phyloP scores from a whole-genome alignment of 2,888 invertebrate species.

The Pyrgus malvae region DNA sequence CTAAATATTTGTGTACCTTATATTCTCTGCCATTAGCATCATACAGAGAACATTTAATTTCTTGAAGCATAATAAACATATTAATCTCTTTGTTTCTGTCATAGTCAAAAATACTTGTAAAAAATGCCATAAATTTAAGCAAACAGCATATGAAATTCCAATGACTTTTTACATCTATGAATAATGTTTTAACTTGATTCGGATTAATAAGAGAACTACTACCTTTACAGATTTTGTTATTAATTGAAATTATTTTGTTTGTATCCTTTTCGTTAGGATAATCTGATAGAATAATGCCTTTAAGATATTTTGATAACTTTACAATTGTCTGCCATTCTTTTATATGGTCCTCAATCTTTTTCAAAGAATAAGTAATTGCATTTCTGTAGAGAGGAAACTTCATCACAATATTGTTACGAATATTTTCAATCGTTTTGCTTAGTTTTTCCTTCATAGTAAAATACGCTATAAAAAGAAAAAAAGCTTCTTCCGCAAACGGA shows the following conservation, averaged over 20 bases:
- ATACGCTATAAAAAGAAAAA: conserved; percentile 2
- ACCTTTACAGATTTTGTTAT: neutral
- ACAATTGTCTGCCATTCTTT: conserved; percentile 7
- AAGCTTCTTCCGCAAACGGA: conserved; percentile 3
- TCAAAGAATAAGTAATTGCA: conserved; percentile 3
- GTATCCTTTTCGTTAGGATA: conserved; percentile 19
- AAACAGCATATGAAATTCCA: conserved; percentile 19
- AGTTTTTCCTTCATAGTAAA: neutral
- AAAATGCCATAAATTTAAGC: conserved; percentile 21
- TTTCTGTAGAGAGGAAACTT: conserved; percentile 17
- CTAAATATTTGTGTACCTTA: conserved; percentile 9
- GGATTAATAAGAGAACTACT: neutral
- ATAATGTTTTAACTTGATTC: conserved; percentile 2
- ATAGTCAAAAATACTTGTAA: neutral
- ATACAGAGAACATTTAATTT: conserved; percentile 1
- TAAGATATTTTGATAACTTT: neutral
- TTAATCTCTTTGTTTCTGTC: neutral
- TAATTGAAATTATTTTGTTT: conserved; percentile 3
- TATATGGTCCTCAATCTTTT: conserved; percentile 4
- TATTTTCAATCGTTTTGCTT: neutral
- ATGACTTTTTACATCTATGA: conserved; percentile 1
- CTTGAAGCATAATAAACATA: neutral
- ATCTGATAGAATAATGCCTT: conserved; percentile 2
- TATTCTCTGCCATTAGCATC: neutral
- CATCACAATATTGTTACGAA: conserved; percentile 8